Evolutionary conservation across 2,888 invertebrate genomes (phyloP), one percentile per base, ranked within the genome.

Genomic region (Clostera curtula): DNA sequence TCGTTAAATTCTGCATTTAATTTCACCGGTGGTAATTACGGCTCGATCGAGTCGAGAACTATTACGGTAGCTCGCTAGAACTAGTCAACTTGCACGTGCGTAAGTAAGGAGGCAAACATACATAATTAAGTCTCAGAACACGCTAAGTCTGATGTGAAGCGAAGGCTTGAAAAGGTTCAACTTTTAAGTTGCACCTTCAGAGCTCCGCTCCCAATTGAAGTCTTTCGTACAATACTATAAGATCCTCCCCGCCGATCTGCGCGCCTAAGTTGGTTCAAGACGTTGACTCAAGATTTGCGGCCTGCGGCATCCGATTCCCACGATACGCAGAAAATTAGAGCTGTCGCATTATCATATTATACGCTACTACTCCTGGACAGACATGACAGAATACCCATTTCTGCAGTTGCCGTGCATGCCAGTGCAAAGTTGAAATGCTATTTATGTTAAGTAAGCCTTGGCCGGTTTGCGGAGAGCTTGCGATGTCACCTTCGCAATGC

Each of bases 301-400:
- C 54, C 49, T 45, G 49, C 42, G 49, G 49, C 48, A 35, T 43
- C 32, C 41, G 40, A 51, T 62, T 62, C 64, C 53, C 64, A 67
- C 63, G 54, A 51, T 40, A 42, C 38, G 42, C 49, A 44, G 47
- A 45, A 36, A 49, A 41, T 47, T 49, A 50, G 50, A 50, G 51
- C 49, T 60, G 62, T 58, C 58, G 45, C 43, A 67, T 66, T 65
- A 66, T 53, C 60, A 66, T 69, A 60, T 57, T 61, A 58, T 52
- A 56, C 49, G 52, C 40, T 43, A n/a, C n/a, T n/a, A 43, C 51
- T 46, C 52, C 49, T 46, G 44, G 47, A 45, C 47, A 51, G 46
- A 55, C 58, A 56, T 56, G 49, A 55, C 52, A 40, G 47, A 52
- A 39, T 53, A 38, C 34, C 40, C 43, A 51, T 56, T 48, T 49